Evolutionary conservation across 1,140 invertebrate genomes (phyloP), one percentile per base, ranked within the genome.

Genomic region (Leptinotarsa undecemlineata): DNA sequence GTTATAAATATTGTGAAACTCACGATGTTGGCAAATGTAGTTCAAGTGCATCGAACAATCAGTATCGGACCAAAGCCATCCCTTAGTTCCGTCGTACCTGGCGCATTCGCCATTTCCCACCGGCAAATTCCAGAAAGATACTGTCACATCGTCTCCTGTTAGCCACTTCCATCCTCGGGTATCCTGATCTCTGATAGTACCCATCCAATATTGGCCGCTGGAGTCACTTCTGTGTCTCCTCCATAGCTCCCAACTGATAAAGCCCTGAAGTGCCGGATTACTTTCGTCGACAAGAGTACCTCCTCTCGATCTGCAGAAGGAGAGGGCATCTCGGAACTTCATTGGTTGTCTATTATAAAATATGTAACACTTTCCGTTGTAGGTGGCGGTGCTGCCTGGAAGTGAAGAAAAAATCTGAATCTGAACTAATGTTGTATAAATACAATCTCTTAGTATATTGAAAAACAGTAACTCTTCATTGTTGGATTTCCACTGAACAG

Each of bases 351-450:
- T 88, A 81, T 96, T 95, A 86, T 97, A 97, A 86, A 98, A 98
- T 75, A 96, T 95, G 83, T 98, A 98, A 84, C 96, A 98, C 86
- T 97, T 97, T 67, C 96, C 96, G 82, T 97, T 97, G 85, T 98
- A 98, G 0, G 96, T 97, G 2, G 96, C 95, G 0, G 95, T 94
- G 47, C 93, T 95, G 15, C 96, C 96, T 70, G 47, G 6, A 57
- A 57, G 17, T 57, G 33, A 42, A 57, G 11, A 20, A 64, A 17
- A 64, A 64, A 64, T 64, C 17, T 33, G 26, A 42, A 42, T 42
- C 33, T 42, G 33, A 11, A 42, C 33, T 11, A 42, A 42, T 42
- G 8, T 42, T 3, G 8, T 42, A 42, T 11, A 11, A 42, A 42
- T 11, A 42, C 33, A 8, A 3, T 42, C 33, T 42, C 33, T 42